phyloP scores from a whole-genome alignment of 2,888 invertebrate species.

The Hipparchia semele region DNA sequence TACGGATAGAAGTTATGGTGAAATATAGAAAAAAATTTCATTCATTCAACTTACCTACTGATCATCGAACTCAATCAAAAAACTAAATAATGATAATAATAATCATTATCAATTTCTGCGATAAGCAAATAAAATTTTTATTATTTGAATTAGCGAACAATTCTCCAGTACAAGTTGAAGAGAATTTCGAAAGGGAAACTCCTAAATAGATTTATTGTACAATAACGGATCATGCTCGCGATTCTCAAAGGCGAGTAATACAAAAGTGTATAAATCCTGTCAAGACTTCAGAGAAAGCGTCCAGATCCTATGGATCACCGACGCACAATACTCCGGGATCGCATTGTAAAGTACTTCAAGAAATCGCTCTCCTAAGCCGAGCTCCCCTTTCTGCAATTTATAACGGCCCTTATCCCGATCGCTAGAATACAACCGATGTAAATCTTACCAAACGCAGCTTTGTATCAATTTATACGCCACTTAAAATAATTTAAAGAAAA shows the following conservation, averaged over 20 bases:
- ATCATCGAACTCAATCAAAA: too few species aligned
- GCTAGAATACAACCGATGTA: slow-evolving; percentile 55
- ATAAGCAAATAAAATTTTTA: neutral
- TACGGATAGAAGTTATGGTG: too few species aligned
- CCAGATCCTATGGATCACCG: slow-evolving; percentile 50
- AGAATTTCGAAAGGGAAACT: neutral
- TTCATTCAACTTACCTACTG: too few species aligned
- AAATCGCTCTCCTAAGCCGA: slow-evolving; percentile 74
- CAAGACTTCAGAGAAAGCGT: slow-evolving; percentile 60
- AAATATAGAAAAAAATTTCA: too few species aligned
- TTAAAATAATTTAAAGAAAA: slow-evolving; percentile 27
- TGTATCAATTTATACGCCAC: slow-evolving; percentile 33
- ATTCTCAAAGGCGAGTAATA: slow-evolving; percentile 42
- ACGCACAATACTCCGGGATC: slow-evolving; percentile 64
- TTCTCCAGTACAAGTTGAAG: neutral
- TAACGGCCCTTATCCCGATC: slow-evolving; percentile 72
- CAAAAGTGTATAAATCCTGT: slow-evolving; percentile 56
- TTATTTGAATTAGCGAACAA: neutral
- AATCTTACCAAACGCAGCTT: slow-evolving; percentile 38
- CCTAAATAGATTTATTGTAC: slow-evolving; percentile 22
- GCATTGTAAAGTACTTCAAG: slow-evolving; percentile 76
- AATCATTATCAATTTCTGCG: too few species aligned
- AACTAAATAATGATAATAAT: too few species aligned
- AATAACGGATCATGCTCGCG: slow-evolving; percentile 24
- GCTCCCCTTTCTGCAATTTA: slow-evolving; percentile 76